phyloP scores from a whole-genome alignment of 2,888 invertebrate species.

The Dryobotodes eremita region DNA sequence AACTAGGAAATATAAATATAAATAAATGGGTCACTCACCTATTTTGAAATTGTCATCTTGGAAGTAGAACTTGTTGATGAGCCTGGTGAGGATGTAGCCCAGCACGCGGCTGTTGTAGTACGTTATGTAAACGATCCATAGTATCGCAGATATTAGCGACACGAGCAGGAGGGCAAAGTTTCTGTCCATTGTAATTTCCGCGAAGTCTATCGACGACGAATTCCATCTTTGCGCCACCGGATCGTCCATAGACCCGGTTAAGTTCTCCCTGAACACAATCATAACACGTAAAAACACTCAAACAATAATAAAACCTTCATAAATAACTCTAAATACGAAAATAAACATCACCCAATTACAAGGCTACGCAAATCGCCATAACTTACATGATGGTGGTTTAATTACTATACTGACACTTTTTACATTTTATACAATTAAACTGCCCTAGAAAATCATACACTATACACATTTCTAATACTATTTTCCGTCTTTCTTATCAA shows the following conservation, averaged over 20 bases:
- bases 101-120: slow-evolving; percentile 98
- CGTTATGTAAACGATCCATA: slow-evolving; percentile 98
- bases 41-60: slow-evolving; percentile 97
- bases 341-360: slow-evolving; percentile 74
- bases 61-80: slow-evolving; percentile 96
- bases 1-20: slow-evolving; percentile 43
- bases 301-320: slow-evolving; percentile 67
- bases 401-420: slow-evolving; percentile 74
- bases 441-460: slow-evolving; percentile 72
- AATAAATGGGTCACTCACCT: slow-evolving; percentile 90
- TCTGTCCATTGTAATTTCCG: slow-evolving; percentile 94
- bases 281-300: slow-evolving; percentile 62
- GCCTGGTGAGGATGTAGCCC: slow-evolving; percentile 96
- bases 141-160: slow-evolving; percentile 95
- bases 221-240: slow-evolving; percentile 91
- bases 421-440: slow-evolving; percentile 79
- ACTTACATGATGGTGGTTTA: slow-evolving; percentile 81
- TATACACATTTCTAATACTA: slow-evolving; percentile 74
- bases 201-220: slow-evolving; percentile 90
- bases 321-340: slow-evolving; percentile 69
- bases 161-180: slow-evolving; percentile 94
- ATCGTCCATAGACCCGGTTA: slow-evolving; percentile 77
- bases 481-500: slow-evolving; percentile 72
- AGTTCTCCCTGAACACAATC: slow-evolving; percentile 81
- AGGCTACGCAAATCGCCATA: slow-evolving; percentile 72